Base-by-base conservation (phyloP, 2,797 vertebrate genomes). In the Psittacula derbiana region DNA sequence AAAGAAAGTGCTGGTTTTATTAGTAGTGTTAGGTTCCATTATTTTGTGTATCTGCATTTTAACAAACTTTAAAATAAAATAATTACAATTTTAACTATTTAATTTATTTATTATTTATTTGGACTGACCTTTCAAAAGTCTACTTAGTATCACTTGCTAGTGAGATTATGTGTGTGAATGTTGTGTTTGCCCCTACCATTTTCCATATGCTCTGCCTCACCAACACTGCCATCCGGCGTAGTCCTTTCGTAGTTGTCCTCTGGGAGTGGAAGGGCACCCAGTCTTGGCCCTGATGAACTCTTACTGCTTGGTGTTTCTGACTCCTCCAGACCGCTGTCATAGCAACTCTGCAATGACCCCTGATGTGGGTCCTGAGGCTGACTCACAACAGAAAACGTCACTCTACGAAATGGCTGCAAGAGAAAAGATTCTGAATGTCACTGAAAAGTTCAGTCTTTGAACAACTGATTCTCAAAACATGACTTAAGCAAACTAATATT, bases 151-250 rank as follows among this genome's bases (percentile, higher is more conserved):
- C 85, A 85, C 96, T 98, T 83, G 47, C 98, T 98, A 98, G 97
- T 95, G 98, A 98, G 95, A 93, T 97, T 98, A 96, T 97, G 97
- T 98, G 97, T 97, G 97, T 98, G 97, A 88, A 95, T 98, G 98
- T 96, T 82, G 98, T 99, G 98, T 99, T 99, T 99, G 99, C 98
- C 99, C 99, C 99, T 99, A 99, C 99, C 99, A 99, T 99, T 99
- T 99, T 99, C 99, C 99, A 99, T 99, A 99, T 99, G 99, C 99
- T 99, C 99, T 99, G 99, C 99, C 99, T 99, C 99, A 99, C 99
- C 99, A 99, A 99, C 99, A 99, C 99, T 99, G 99, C 99, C 99
- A 99, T 99, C 99, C 98, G 99, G 99, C 98, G 99, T 99, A 98
- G 99, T 99, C 99, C 99, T 99, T 98, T 99, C 99, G 98, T 99